A percentile compares a stretch with the other conserved stretches of the same genome.
These are phyloP conservation scores for Drosophila imparisetae DNA, from an alignment of 2,888 invertebrate genomes.

Conservation along the genomic window DNA sequence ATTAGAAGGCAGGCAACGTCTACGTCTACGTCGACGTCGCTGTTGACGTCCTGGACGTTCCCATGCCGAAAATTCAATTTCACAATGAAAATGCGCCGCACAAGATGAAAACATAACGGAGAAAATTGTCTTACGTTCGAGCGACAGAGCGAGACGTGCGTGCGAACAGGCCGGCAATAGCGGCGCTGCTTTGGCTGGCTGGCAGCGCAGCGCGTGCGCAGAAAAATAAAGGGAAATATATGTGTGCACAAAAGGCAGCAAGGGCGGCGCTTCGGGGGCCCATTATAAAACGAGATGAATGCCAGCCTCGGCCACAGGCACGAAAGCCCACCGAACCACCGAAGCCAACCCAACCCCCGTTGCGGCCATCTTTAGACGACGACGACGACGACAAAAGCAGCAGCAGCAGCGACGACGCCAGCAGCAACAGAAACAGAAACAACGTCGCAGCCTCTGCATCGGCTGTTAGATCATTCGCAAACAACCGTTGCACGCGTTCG, in stretches of 20 bases:
- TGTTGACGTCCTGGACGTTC: constrained; percentile 57
- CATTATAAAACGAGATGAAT: constrained; percentile 14
- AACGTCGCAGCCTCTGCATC: constrained; percentile 63
- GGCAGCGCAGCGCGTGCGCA: constrained; percentile 70
- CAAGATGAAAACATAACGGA: constrained; percentile 74
- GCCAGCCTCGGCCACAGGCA: constrained; percentile 22
- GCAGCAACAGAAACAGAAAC: constrained; percentile 44
- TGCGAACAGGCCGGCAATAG: constrained; percentile 23
- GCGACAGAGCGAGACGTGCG: constrained; percentile 28
- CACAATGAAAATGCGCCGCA: constrained; percentile 72
- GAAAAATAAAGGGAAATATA: constrained; percentile 72
- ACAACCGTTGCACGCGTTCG: constrained; percentile 77
- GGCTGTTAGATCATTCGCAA: constrained; percentile 83
- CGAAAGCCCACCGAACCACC: constrained; percentile 32
- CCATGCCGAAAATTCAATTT: constrained; percentile 83
- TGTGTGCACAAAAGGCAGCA: constrained; percentile 40
- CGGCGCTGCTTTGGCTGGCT: constrained; percentile 73
- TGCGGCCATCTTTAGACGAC: constrained; percentile 71
- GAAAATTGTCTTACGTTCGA: constrained; percentile 80
- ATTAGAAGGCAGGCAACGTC: constrained; percentile 56
- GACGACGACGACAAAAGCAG: not conserved
- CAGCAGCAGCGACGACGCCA: constrained; percentile 20
- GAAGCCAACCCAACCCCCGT: constrained; percentile 54
- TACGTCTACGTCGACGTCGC: constrained; percentile 17
- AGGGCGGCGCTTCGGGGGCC: constrained; percentile 78